Base-by-base conservation (phyloP, 2,888 invertebrate genomes). In the Acronicta alni region DNA sequence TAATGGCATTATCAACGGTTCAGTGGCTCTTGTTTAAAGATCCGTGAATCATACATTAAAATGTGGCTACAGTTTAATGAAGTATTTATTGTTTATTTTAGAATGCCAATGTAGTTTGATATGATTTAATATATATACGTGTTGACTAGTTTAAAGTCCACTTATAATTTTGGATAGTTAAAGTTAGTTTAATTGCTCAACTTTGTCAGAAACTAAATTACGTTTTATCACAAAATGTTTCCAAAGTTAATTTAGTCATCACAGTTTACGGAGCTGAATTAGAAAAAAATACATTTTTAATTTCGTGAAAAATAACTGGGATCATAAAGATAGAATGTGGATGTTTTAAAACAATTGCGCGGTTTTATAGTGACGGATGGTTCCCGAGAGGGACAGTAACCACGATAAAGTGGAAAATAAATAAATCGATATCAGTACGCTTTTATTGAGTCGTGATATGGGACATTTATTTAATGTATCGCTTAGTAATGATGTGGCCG, bases 301-400 rank as follows among this genome's bases (percentile, higher is more conserved):
- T 61, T 61, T 56, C 45, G 37, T 62, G 44, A 62, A 75, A 67
- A 42, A 72, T 70, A 66, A 71, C 58, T 62, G 65, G 73, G 58
- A 65, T 72, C 58, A 58, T 57, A n/a, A n/a, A n/a, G 54, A 67
- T 59, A 59, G 48, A 67, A 55, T 57, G 57, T 53, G 61, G 57
- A 64, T 67, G 48, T 68, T 73, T 75, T 69, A 63, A 78, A 75
- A 77, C 75, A 72, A 74, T 79, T 57, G 65, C 42, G 54, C 45
- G 61, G 49, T 64, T 79, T 83, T 78, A 82, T 77, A 81, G 77
- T 85, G 80, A 83, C 71, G 66, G 77, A 83, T 81, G 67, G 75
- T 59, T 47, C 80, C 80, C 77, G 57, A 46, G 77, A 64, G 80
- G 65, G 49, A 60, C 66, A 70, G 80, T 76, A 76, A 79, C 77